Evolutionary conservation across 2,797 vertebrate species (phyloP), one percentile per base, ranked within the genome.

Genomic region (Ptychadena robeensis): DNA sequence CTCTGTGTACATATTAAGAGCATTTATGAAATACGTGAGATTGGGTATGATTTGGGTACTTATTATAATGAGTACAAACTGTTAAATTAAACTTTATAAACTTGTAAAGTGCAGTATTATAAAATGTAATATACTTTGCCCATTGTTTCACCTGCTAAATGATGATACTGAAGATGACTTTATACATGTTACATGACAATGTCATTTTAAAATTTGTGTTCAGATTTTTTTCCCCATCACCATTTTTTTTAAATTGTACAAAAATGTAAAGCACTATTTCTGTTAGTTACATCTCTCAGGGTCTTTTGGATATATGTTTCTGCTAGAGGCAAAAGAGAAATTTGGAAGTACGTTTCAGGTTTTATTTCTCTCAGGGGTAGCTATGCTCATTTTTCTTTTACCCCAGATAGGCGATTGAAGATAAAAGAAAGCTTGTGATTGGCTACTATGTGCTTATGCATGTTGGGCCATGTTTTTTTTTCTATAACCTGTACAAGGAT

Each of bases 101-200:
- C 71, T 63, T 35, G 73, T 65, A 79, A 79, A 69, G 34, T 7
- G 28, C 79, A 81, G 79, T 81, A 73, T 80, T 80, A n/a, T 15
- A 7, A 53, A 18, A 65, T 82, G 67, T 80, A 68, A 80, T 59
- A 63, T 27, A 25, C 48, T 57, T 38, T 0, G 15, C 32, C 40
- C 31, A n/a, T 61, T 78, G 9, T 57, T 74, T 40, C 32, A 10
- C 28, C 22, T 64, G 18, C 10, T 31, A 66, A 76, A 80, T 80
- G 32, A 64, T 28, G 44, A 65, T 68, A 37, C 40, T 67, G 35
- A 80, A 73, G 14, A 0, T 35, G 38, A 12, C 74, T 37, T 32
- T 57, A 73, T 82, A 61, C 66, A 2, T 65, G 28, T 9, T 66
- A 40, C 86, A 79, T 82, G 72, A 68, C 57, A 85, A 81, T 87